Evolutionary conservation across 2,113 vertebrate species (phyloP), one percentile per base, ranked within the genome.

Genomic region (Tauraco erythrolophus): DNA sequence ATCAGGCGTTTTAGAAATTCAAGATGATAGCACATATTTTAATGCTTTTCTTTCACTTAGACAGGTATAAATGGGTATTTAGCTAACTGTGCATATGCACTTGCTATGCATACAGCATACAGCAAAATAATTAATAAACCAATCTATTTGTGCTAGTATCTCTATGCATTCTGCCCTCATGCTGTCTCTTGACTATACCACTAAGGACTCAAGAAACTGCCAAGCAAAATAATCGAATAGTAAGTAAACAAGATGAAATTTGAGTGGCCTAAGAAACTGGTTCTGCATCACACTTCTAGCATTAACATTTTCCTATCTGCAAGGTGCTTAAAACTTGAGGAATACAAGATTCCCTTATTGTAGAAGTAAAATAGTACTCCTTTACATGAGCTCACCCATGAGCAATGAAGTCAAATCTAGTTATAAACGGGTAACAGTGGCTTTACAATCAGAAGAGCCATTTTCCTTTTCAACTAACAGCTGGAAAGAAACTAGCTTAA

Each of bases 1-100:
- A 98, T 96, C 92, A 91, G 97, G 79, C 64, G 45, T 97, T 97
- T 97, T 81, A 95, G 93, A 98, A 96, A 97, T 97, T 95, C 96
- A 97, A 94, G 94, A 92, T n/a, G 82, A 97, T 91, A 92, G 95
- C 85, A 94, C 96, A 48, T 94, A 94, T 95, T 97, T 97, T 97
- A 97, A 97, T 96, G 89, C 88, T 95, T 94, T 97, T 97, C 95
- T 95, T 95, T 97, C 97, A 96, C 82, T 94, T 82, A 82, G 72
- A 95, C 61, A 89, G 87, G n/a, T 45, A 68, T 93, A 89, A 94
- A 64, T 37, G 61, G 13, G 28, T 66, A 50, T 60, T 68, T 62
- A 62, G 80, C 45, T 79, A 91, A 51, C 53, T 76, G 53, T 83
- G 54, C 70, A 72, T 23, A 64, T 11, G 28, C 14, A 88, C 53